Evolutionary conservation across 1,140 invertebrate genomes (phyloP).

Genomic region (Meloidogyne hapla): DNA sequence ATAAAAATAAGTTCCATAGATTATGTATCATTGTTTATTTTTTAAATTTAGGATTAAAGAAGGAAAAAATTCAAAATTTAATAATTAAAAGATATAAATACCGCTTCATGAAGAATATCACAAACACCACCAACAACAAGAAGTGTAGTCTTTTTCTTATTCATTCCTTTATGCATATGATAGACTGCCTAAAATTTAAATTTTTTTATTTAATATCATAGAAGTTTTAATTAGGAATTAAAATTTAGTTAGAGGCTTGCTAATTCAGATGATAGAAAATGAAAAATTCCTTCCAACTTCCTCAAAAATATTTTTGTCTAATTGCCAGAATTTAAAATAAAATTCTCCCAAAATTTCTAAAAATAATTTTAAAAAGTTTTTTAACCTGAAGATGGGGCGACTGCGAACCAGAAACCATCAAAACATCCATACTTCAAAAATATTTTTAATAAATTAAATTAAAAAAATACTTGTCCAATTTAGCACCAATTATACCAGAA

Average conservation of each 20-base stretch:
- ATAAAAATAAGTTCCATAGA: too few relatives aligned
- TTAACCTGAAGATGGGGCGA: conserved; percentile 72
- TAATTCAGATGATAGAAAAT: too few relatives aligned
- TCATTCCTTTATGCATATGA: conserved; percentile 73
- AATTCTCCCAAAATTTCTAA: not conserved
- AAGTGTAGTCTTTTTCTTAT: conserved; percentile 79
- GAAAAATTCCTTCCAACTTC: too few relatives aligned
- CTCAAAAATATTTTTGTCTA: too few relatives aligned
- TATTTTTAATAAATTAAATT: not conserved
- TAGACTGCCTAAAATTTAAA: conserved; percentile 70
- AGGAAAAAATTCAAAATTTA: too few relatives aligned
- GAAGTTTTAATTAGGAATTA: not conserved
- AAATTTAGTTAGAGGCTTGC: not conserved
- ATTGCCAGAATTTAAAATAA: not conserved
- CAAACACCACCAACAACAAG: conserved; percentile 76
- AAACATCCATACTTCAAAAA: conserved; percentile 74
- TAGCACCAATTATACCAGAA: conserved; percentile 58
- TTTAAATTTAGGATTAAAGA: too few relatives aligned
- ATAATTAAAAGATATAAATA: conserved; percentile 65
- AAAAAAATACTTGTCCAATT: conserved; percentile 52
- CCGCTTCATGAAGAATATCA: conserved; percentile 74
- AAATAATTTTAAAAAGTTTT: not conserved
- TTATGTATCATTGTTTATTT: too few relatives aligned
- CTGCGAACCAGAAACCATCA: conserved; percentile 78
- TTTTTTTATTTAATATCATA: not conserved